Evolutionary conservation across 2,113 vertebrate genomes (phyloP).

Genomic region (Lanius collurio): DNA sequence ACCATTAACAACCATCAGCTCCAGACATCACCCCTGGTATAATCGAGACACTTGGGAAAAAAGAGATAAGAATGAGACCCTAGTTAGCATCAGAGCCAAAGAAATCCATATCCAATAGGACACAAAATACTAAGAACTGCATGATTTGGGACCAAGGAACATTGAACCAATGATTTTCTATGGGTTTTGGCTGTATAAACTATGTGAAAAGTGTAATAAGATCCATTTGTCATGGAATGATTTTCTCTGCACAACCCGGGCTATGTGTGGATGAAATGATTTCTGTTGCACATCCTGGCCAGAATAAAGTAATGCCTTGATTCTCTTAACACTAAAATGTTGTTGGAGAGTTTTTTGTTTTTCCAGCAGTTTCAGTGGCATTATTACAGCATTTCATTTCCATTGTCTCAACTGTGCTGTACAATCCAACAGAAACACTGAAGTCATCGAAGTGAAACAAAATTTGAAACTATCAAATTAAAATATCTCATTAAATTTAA

Average conservation of each 20-base stretch:
- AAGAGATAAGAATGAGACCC: not conserved
- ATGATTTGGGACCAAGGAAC: not conserved
- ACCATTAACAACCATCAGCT: not conserved
- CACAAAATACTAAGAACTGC: not conserved
- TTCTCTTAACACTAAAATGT: not conserved
- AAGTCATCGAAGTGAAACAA: not conserved
- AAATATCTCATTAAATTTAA: conserved; percentile 8
- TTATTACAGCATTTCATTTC: not conserved
- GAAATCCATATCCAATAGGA: not conserved
- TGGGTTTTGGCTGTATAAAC: not conserved
- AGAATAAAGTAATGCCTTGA: not conserved
- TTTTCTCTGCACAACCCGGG: not conserved
- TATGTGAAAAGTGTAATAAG: not conserved
- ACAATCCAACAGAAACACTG: not conserved
- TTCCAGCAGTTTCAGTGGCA: not conserved
- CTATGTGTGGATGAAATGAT: not conserved
- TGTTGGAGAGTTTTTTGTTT: not conserved
- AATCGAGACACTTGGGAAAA: not conserved
- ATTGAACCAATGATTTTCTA: not conserved
- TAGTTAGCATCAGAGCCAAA: fast-evolving
- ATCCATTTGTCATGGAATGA: not conserved
- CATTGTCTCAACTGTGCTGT: not conserved
- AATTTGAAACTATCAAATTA: not conserved
- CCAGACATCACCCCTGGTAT: not conserved
- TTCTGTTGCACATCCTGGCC: not conserved